Conservation (phyloP, 2,113 vertebrate species). For the Ceyx cyanopectus region DNA sequence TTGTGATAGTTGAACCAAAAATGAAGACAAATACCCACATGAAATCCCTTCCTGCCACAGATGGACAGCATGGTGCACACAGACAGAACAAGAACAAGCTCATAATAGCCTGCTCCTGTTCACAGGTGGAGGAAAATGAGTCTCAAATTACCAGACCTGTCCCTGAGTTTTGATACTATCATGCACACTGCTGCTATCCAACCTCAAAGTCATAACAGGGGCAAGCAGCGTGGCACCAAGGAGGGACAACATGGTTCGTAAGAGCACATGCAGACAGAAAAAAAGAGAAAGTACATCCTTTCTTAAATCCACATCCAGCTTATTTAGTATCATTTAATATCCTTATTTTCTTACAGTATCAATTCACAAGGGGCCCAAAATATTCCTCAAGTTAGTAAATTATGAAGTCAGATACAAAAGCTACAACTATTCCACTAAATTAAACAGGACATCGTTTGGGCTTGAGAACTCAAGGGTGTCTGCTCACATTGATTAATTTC, state of each 20-base stretch:
- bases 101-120: background rate
- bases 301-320: background rate
- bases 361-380: background rate
- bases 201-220: conserved; percentile 56
- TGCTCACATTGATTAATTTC: background rate
- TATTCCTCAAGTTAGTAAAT: background rate
- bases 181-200: background rate
- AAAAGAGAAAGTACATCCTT: background rate
- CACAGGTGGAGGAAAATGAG: background rate
- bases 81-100: background rate
- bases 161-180: conserved; percentile 42
- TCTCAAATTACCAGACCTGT: conserved; percentile 32
- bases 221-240: conserved; percentile 52
- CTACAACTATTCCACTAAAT: background rate
- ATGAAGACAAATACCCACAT: background rate
- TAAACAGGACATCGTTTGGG: background rate
- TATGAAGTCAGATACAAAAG: background rate
- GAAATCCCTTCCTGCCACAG: background rate
- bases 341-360: background rate
- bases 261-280: background rate
- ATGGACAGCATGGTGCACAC: background rate
- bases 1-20: conserved; percentile 20
- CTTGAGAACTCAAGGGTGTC: rapidly evolving
- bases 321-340: background rate
- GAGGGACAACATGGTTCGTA: rapidly evolving